Percentiles rank a stretch among this genome's conserved stretches.
These are phyloP conservation scores for Ceratina australensis DNA, from an alignment of 1,140 invertebrate species.

Conservation along the genomic window DNA sequence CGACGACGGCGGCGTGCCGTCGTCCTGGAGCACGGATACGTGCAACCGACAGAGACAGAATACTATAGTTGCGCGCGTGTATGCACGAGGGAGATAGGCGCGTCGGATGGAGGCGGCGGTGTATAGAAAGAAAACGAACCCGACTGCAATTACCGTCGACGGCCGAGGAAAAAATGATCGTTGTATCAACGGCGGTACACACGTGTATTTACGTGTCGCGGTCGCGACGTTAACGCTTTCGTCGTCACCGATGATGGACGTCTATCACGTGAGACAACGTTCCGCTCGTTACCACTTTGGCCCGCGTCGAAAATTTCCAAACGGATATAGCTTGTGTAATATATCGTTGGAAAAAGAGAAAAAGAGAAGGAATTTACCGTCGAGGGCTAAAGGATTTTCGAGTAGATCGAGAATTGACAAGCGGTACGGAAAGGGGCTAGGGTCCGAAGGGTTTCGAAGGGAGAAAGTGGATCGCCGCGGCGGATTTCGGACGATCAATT, in stretches of 20 bases:
- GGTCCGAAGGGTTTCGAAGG: conserved; percentile 12
- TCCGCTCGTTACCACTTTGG: conserved; percentile 18
- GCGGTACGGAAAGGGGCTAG: background rate
- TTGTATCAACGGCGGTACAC: conserved; percentile 59
- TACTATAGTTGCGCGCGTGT: background rate
- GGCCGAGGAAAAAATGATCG: conserved; percentile 52
- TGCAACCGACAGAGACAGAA: background rate
- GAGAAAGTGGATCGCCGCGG: conserved; percentile 40
- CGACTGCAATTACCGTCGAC: conserved; percentile 55
- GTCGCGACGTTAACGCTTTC: conserved; percentile 58
- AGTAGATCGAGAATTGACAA: background rate
- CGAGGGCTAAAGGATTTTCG: background rate
- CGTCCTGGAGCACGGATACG: conserved; percentile 56
- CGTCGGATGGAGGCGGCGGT: background rate
- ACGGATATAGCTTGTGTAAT: no score
- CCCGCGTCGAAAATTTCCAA: no score
- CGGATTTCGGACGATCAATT: conserved; percentile 61
- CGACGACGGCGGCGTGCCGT: conserved; percentile 44
- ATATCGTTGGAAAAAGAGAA: no score
- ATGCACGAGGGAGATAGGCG: background rate
- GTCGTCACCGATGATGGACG: conserved; percentile 64
- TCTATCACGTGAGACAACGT: conserved; percentile 67
- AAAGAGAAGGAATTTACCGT: no score
- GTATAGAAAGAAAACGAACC: conserved; percentile 27
- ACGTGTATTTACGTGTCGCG: conserved; percentile 59